Base-by-base conservation (phyloP, 2,113 vertebrate genomes). In the Zapornia atra region DNA sequence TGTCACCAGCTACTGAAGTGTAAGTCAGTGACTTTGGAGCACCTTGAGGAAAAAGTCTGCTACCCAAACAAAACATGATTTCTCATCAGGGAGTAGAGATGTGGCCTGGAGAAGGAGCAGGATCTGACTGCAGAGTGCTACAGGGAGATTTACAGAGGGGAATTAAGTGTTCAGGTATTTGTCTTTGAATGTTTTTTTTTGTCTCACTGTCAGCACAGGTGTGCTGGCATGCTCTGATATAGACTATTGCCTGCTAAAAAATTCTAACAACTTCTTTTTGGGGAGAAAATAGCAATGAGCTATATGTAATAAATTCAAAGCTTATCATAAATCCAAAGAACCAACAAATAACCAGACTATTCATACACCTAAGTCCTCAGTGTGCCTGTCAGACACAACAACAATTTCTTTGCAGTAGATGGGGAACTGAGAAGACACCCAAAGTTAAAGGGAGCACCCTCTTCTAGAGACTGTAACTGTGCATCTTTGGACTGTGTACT, bases 1-100 rank as follows among this genome's bases (percentile, higher is more conserved):
- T 95, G 90, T 95, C 90, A 93, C 93, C 94, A 94, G 81, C 78
- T 53, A 69, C 82, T 82, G 82, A 93, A 88, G 77, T 84, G 60
- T 56, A 84, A 94, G 66, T 25, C 61, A 72, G 78, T 54, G 61
- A 33, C 78, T 88, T 72, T 4, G 46, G 89, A 1, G 0, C 87
- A 96, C 93, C 90, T 95, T 69, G 70, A 94, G 87, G 75, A 92
- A 85, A 94, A 63, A 50, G 26, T 53, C 75, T 93, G 63, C 78
- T 93, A 54, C 78, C 25, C 78, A 88, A 88, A 93, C 63, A 93
- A 72, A 87, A 85, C 9, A 48, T 64, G 36, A 80, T 96, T 95
- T 88, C 75, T 86, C 75, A 79, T 61, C 31, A 63, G 94, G 57
- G 86, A 92, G 48, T 18, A 75, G 44, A 82, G n/a, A 15, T 34